Base-by-base conservation (phyloP, 2,888 invertebrate genomes). In the Hemicrepidius hirtus region DNA sequence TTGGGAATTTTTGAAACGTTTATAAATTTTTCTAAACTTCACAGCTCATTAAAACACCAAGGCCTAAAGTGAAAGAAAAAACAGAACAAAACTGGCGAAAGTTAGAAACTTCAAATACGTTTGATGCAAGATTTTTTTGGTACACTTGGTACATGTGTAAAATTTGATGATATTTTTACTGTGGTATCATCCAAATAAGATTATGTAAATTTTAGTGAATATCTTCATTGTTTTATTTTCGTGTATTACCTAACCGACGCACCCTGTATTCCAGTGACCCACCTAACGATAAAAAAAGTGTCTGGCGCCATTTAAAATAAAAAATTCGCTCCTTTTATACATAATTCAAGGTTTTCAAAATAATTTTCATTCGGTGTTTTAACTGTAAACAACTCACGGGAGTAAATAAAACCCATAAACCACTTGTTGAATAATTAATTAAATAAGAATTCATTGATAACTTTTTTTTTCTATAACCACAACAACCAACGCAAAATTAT, bases 211-310 rank as follows among this genome's bases (percentile, higher is more conserved):
- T 44, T 7, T 9, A 44, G 7, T 32, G 5, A 7, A 41, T 16
- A n/a, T 13, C 13, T 18, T 44, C 44, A 44, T 44, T 44, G 44
- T 44, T 44, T 32, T 41, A 44, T 44, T 44, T 44, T 9, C 18
- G 44, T 18, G 3, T 5, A 18, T 44, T 44, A 44, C 44, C 44
- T 44, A 13, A 44, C 5, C 16, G 44, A 44, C 44, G 16, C 44
- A 44, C 44, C 44, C 44, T 44, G 16, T 18, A 44, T 44, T 44
- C 1, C 9, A 6, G 44, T 18, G 44, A 16, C 44, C 44, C 44
- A 13, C 13, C 44, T 16, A 16, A 44, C 5, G 6, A n/a, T 44
- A 44, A 16, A 44, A 18, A 44, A 16, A 1, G n/a, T 2, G 44
- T 44, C 44, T 18, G 44, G 44, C 44, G 44, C 16, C 44, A 16